Evolutionary conservation across 2,888 invertebrate species (phyloP).

Genomic region (Hemithea aestivaria): DNA sequence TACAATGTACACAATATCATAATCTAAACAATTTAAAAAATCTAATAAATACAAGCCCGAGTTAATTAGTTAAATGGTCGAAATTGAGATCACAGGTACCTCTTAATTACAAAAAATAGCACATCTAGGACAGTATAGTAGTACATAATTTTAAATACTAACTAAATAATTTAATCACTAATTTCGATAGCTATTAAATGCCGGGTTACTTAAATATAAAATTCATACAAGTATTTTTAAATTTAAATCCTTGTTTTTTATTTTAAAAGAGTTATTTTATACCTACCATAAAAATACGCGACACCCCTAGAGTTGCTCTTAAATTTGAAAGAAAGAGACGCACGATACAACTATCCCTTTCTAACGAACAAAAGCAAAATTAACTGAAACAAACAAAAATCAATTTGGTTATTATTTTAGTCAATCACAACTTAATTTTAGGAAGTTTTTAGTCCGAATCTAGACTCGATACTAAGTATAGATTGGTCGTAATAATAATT

Average conservation of each 20-base stretch:
- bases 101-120: slow-evolving; percentile 11
- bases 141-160: slow-evolving; percentile 14
- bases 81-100: slow-evolving; percentile 19
- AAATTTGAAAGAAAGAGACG: slow-evolving; percentile 10
- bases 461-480: slow-evolving; percentile 8
- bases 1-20: slow-evolving; percentile 10
- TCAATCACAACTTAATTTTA: slow-evolving; percentile 9
- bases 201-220: slow-evolving; percentile 1
- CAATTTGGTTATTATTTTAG: slow-evolving; percentile 17
- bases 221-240: too few species aligned
- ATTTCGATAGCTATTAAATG: slow-evolving; percentile 9
- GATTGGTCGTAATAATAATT: too few species aligned
- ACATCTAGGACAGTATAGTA: slow-evolving; percentile 4
- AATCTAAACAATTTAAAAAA: slow-evolving; percentile 6
- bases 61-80: slow-evolving; percentile 16
- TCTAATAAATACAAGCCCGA: slow-evolving; percentile 19
- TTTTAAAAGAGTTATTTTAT: too few species aligned
- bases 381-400: slow-evolving; percentile 39
- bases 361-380: slow-evolving; percentile 15
- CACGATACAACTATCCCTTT: slow-evolving; percentile 5
- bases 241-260: too few species aligned
- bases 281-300: not conserved
- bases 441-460: slow-evolving; percentile 1
- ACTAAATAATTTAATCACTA: not conserved
- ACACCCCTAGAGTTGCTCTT: slow-evolving; percentile 3